Conservation (phyloP, 2,888 invertebrate species). For the Cerastis rubricosa region DNA sequence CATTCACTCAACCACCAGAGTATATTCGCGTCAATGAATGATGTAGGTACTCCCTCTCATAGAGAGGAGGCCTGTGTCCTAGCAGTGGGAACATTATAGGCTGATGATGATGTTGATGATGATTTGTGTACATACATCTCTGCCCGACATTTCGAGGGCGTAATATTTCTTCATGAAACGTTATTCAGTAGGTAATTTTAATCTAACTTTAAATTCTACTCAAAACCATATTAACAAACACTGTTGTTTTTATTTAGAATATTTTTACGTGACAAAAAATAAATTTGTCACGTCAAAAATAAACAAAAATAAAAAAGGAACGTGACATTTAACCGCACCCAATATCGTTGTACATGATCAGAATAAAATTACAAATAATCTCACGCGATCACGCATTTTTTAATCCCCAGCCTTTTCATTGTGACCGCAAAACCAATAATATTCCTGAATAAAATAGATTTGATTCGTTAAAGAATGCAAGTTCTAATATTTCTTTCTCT, state of each 20-base stretch:
- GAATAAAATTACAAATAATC: constrained; percentile 30
- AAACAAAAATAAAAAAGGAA: neutral
- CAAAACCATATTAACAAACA: neutral
- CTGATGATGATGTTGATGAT: no score
- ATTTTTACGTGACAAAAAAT: neutral
- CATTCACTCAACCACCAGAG: no score
- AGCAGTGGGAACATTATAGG: no score
- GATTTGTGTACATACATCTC: neutral
- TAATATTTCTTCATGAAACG: neutral
- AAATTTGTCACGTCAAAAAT: constrained; percentile 9
- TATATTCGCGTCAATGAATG: no score
- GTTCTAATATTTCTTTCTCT: constrained; percentile 26
- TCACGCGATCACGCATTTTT: constrained; percentile 16
- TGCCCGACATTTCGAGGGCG: no score
- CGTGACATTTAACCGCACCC: constrained; percentile 12
- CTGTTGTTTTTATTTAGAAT: neutral
- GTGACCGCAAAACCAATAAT: constrained; percentile 29
- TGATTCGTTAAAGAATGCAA: constrained; percentile 26
- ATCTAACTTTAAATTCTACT: neutral
- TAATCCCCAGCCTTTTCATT: constrained; percentile 24
- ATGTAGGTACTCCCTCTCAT: no score
- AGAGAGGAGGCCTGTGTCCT: no score
- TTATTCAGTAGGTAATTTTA: neutral
- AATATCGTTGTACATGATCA: constrained; percentile 11
- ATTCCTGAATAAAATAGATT: neutral